Evolutionary conservation across 2,888 invertebrate species (phyloP).

Genomic region (Sphaerophoria rueppellii): DNA sequence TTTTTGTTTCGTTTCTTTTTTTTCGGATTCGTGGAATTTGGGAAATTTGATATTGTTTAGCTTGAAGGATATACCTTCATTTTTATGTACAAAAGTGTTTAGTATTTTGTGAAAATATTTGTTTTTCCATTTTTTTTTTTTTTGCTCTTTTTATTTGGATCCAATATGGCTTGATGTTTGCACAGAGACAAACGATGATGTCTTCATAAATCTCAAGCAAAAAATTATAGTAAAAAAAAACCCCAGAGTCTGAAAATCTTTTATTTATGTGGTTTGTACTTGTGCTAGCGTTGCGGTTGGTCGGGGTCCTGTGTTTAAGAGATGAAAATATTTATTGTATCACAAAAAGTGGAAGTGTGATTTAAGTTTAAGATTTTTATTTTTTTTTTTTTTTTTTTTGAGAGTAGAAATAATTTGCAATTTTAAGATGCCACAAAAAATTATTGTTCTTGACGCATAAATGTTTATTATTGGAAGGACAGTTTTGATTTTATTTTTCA

Average conservation of each 20-base stretch:
- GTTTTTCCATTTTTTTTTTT: background rate
- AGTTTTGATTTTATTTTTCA: background rate
- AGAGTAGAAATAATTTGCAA: slow-evolving; percentile 6
- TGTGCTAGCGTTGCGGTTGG: background rate
- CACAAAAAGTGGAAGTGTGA: slow-evolving; percentile 19
- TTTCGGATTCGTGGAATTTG: background rate
- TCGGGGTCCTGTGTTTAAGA: background rate
- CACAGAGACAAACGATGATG: slow-evolving; percentile 13
- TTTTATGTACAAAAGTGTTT: background rate
- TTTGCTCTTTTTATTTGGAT: background rate
- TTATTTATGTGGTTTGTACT: background rate
- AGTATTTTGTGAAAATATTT: slow-evolving; percentile 17
- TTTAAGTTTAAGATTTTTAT: slow-evolving; percentile 3
- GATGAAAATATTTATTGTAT: slow-evolving; percentile 21
- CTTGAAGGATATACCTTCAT: background rate
- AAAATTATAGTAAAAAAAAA: background rate
- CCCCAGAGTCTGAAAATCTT: slow-evolving; percentile 3
- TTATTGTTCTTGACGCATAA: background rate
- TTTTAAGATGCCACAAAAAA: slow-evolving; percentile 11
- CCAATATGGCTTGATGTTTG: slow-evolving; percentile 16
- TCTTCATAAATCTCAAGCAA: slow-evolving; percentile 29
- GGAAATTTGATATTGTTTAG: slow-evolving; percentile 7
- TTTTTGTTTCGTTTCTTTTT: slow-evolving; percentile 10
- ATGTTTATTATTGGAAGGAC: background rate
- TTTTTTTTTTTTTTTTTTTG: background rate